Base-by-base conservation (phyloP, 92 coral and sea anemone species). In the Desmophyllum pertusum region DNA sequence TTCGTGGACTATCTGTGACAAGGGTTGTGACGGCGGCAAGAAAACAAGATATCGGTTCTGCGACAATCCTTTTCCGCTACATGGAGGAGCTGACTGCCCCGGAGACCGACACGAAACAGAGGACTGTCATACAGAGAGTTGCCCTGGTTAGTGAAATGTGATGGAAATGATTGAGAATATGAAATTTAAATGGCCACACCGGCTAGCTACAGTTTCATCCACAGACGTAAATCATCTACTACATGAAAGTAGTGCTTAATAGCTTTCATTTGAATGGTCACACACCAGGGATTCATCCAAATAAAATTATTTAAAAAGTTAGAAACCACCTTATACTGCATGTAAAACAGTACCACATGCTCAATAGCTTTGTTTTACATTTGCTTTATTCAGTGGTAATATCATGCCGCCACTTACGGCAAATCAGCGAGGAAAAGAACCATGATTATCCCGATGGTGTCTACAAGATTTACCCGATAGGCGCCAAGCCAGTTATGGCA, bases 321-420 rank as follows among this genome's bases (percentile, higher is more conserved):
- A n/a, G n/a, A n/a, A n/a, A n/a, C n/a, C n/a, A n/a, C n/a, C n/a
- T n/a, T n/a, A n/a, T n/a, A n/a, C n/a, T n/a, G n/a, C n/a, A n/a
- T n/a, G n/a, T n/a, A n/a, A n/a, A n/a, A n/a, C n/a, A n/a, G n/a
- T n/a, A 46, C 51, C 18, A 46, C 51, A 46, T 48, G 21, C 4
- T 48, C 35, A 19, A 4, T 33, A 11, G 10, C 8, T 55, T 37
- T 39, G 40, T n/a, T 46, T 45, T 1, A 51, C 18, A 10, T 66
- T 65, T 64, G 33, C 0, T 10, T 10, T 80, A 25, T 74, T 37
- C 65, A 92, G 95, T 55, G 30, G 91, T 70, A 0, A 75, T 81
- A n/a, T 92, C 95, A 2, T 92, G 95, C 74, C 91, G 89, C 41
- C 93, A 92, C 23, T 62, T 92, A 10, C 91, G 76, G 66, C 81